Base-by-base conservation (phyloP, 2,888 invertebrate genomes). In the Sturmia bella region DNA sequence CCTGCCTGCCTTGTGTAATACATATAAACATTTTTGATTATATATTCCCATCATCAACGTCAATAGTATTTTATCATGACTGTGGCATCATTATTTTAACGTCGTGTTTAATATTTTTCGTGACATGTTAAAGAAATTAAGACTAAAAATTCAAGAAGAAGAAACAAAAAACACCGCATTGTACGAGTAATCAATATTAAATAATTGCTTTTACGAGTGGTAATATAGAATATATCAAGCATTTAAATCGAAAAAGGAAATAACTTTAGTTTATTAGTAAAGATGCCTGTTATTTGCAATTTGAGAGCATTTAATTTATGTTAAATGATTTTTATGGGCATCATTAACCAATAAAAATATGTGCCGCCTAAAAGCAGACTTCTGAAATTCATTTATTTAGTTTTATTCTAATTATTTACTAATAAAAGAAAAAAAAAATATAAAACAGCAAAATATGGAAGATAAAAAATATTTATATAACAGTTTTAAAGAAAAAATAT, bases 41-140 rank as follows among this genome's bases (percentile, higher is more conserved):
- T 74, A 74, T 57, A 82, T 82, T 82, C 82, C 70, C 59, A 74
- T 82, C 82, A 78, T 66, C 75, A 64, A 78, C 77, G 78, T 64
- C 81, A 77, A 70, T 78, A 64, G 77, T 59, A 41, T 57, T 82
- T 78, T 82, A 78, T 78, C 74, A 82, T 66, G 78, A 59, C 74
- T 78, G 37, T 75, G 82, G 78, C 82, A 82, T 82, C 82, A 78
- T 82, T 82, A 82, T 82, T 82, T 82, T 56, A 82, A 82, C 78
- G 78, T 61, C 83, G 82, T 87, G 89, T 87, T 88, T 88, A 89
- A 89, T 88, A 88, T 88, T 86, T 88, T 89, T 87, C 88, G 88
- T 88, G 88, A 88, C 88, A 89, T 88, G 88, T 88, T 88, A 88
- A 86, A 88, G 88, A 88, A 89, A 78, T 78, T 82, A 78, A 64